phyloP scores from a whole-genome alignment of 1,140 invertebrate species.

The Prorops nasuta region DNA sequence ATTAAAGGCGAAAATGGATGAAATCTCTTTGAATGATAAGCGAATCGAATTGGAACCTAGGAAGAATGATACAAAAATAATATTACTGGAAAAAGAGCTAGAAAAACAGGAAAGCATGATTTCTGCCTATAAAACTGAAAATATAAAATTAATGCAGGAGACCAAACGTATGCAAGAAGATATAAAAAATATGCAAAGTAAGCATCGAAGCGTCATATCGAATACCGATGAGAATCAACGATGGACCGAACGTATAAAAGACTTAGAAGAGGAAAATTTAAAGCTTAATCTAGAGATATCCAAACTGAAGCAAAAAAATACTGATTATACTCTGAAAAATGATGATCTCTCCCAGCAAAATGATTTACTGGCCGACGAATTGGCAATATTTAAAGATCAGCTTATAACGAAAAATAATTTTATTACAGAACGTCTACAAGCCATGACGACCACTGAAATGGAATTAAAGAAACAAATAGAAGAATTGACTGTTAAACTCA shows the following conservation, averaged over 20 bases:
- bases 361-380: conserved; percentile 44
- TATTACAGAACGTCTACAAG: conserved; percentile 44
- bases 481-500: conserved; percentile 44
- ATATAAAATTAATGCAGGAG: conserved; percentile 46
- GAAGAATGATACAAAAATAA: conserved; percentile 32
- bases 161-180: conserved; percentile 43
- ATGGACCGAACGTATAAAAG: conserved; percentile 40
- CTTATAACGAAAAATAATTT: conserved; percentile 48
- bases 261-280: conserved; percentile 43
- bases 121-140: conserved; percentile 45
- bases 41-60: conserved; percentile 14
- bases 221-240: conserved; percentile 31
- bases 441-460: conserved; percentile 43
- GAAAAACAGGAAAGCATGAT: conserved; percentile 47
- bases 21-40: conserved; percentile 32
- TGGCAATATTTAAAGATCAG: conserved; percentile 53
- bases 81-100: conserved; percentile 41
- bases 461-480: conserved; percentile 46
- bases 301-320: conserved; percentile 43
- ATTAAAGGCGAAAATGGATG: conserved; percentile 46
- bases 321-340: conserved; percentile 37
- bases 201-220: conserved; percentile 25
- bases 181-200: conserved; percentile 30
- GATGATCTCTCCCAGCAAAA: conserved; percentile 48
- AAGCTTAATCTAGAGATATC: conserved; percentile 44